These are phyloP conservation scores for Poecilia wingei DNA, from an alignment of 2,797 vertebrate genomes.

Conservation along the genomic window DNA sequence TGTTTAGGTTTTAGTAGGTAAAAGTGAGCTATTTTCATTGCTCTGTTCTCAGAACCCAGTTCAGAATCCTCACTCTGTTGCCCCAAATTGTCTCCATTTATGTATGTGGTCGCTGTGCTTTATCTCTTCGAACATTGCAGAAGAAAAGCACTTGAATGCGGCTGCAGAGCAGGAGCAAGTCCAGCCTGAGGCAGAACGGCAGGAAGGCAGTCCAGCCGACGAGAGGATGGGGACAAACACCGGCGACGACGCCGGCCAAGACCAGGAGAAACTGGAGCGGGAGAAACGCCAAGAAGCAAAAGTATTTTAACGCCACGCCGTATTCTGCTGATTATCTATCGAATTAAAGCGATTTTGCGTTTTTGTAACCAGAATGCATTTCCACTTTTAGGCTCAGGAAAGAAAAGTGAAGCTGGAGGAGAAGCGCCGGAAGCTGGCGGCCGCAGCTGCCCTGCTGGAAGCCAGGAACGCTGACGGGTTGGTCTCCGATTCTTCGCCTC, in stretches of 20 bases:
- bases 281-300: constrained; percentile 79
- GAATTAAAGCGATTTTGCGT: background rate
- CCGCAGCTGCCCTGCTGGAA: constrained; percentile 84
- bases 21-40: background rate
- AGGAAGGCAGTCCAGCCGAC: constrained; percentile 48
- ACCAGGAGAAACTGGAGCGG: constrained; percentile 75
- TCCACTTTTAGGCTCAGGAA: constrained; percentile 81
- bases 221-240: constrained; percentile 66
- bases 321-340: background rate
- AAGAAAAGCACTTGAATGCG: constrained; percentile 41
- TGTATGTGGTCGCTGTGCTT: background rate
- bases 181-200: constrained; percentile 51
- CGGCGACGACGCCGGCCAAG: constrained; percentile 38
- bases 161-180: constrained; percentile 33
- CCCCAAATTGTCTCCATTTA: too few relatives aligned
- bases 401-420: constrained; percentile 89
- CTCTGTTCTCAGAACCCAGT: background rate
- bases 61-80: background rate
- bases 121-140: constrained; percentile 31
- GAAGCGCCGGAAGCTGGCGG: constrained; percentile 86
- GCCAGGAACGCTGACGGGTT: constrained; percentile 93
- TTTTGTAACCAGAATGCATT: background rate
- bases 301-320: constrained; percentile 70
- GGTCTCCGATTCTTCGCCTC: constrained; percentile 50
- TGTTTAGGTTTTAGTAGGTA: background rate